phyloP scores from a whole-genome alignment of 2,888 invertebrate genomes.

The Sisyra nigra region DNA sequence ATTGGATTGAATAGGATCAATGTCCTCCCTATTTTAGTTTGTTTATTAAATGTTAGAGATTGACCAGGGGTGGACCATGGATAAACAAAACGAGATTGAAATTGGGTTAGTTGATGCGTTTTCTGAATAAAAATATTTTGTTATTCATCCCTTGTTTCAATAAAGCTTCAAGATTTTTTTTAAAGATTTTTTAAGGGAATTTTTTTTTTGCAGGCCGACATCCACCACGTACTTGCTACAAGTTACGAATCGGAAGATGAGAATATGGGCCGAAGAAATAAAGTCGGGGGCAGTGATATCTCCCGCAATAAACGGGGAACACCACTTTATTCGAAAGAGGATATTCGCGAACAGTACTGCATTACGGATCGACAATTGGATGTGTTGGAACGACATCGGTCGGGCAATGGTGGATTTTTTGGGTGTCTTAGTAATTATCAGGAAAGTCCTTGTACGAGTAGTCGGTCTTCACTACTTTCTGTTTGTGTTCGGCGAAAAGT shows the following conservation, averaged over 20 bases:
- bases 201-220: constrained; percentile 39
- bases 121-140: too few species aligned
- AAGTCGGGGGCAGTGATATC: constrained; percentile 33
- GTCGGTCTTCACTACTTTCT: constrained; percentile 57
- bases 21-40: too few species aligned
- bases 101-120: too few species aligned
- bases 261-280: constrained; percentile 51
- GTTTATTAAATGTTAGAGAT: too few species aligned
- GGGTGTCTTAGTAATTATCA: constrained; percentile 67
- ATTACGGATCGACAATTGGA: constrained; percentile 81
- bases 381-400: constrained; percentile 47
- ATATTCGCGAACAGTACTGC: constrained; percentile 88
- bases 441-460: constrained; percentile 46
- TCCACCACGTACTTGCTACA: constrained; percentile 50
- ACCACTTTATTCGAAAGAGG: constrained; percentile 67
- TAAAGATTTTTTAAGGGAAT: not conserved
- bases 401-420: constrained; percentile 50
- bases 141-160: too few species aligned
- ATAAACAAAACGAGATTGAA: too few species aligned
- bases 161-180: too few species aligned
- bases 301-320: constrained; percentile 26
- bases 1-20: too few species aligned
- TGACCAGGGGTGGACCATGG: too few species aligned
- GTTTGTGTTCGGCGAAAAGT: constrained; percentile 74
- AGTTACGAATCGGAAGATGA: constrained; percentile 72